Evolutionary conservation across 2,888 invertebrate genomes (phyloP).

Genomic region (Parnassius apollo): DNA sequence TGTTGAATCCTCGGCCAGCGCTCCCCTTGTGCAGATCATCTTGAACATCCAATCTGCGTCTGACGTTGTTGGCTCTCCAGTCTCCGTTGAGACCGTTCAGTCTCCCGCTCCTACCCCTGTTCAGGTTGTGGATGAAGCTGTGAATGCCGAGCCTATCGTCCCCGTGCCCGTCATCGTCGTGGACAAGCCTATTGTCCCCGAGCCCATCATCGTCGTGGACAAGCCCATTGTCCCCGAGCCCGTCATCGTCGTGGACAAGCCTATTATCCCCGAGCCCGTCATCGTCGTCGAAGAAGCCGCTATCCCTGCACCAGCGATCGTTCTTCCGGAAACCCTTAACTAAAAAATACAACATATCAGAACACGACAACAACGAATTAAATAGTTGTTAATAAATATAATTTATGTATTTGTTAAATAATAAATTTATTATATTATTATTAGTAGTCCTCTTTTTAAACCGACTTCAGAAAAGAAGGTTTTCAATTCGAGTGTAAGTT

Average conservation of each 20-base stretch:
- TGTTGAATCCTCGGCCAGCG: conserved; percentile 23
- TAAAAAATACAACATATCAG: neutral
- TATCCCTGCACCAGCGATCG: conserved; percentile 15
- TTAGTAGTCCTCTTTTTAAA: neutral
- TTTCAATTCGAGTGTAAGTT: no score
- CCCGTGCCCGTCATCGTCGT: neutral
- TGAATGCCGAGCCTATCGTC: neutral
- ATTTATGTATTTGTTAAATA: no score
- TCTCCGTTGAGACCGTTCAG: neutral
- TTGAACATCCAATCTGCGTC: conserved; percentile 31
- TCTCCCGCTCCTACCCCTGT: conserved; percentile 2
- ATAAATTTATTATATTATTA: no score
- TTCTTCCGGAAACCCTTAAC: conserved; percentile 6
- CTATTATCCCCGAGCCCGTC: conserved; percentile 32
- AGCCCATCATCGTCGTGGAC: conserved; percentile 29
- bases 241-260: no score
- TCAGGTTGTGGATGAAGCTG: conserved; percentile 1
- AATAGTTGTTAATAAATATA: conserved; percentile 1
- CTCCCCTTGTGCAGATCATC: conserved; percentile 38
- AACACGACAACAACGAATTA: neutral
- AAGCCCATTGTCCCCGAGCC: conserved; percentile 22
- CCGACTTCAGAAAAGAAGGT: neutral
- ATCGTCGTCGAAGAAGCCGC: conserved; percentile 27
- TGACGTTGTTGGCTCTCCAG: conserved; percentile 1
- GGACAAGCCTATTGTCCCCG: conserved; percentile 26